Conservation (phyloP, 2,113 vertebrate species). For the Panurus biarmicus region DNA sequence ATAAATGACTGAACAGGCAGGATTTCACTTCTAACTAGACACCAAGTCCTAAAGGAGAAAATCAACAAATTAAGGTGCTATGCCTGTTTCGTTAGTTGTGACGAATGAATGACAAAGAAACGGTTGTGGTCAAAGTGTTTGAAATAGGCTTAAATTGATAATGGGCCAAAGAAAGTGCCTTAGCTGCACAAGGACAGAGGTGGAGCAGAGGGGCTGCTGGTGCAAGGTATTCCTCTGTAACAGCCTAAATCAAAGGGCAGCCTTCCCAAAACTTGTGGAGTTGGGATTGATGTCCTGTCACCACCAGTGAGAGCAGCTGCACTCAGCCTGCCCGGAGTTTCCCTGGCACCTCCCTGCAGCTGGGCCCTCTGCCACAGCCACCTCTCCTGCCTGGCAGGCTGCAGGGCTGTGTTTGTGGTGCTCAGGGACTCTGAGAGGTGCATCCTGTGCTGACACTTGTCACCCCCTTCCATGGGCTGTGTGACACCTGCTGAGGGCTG, state of each 20-base stretch:
- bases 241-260: rapidly evolving
- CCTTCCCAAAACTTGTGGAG: neutral
- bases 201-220: neutral
- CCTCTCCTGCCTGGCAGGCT: rapidly evolving
- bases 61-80: neutral
- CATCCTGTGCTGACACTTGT: neutral
- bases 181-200: neutral
- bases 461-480: too few relatives aligned
- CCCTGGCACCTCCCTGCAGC: neutral
- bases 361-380: rapidly evolving
- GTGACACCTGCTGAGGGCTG: neutral
- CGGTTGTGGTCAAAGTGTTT: neutral
- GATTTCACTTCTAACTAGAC: neutral
- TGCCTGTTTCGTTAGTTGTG: neutral
- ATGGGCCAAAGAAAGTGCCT: neutral
- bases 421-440: neutral
- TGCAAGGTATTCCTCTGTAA: neutral
- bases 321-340: neutral
- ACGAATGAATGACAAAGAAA: neutral
- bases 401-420: neutral
- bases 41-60: neutral
- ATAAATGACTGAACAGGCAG: neutral
- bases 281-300: neutral
- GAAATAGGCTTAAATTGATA: neutral
- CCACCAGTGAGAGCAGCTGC: neutral